These are phyloP conservation scores for Ophion ventricosus DNA, from an alignment of 2,888 invertebrate species.

Conservation along the genomic window DNA sequence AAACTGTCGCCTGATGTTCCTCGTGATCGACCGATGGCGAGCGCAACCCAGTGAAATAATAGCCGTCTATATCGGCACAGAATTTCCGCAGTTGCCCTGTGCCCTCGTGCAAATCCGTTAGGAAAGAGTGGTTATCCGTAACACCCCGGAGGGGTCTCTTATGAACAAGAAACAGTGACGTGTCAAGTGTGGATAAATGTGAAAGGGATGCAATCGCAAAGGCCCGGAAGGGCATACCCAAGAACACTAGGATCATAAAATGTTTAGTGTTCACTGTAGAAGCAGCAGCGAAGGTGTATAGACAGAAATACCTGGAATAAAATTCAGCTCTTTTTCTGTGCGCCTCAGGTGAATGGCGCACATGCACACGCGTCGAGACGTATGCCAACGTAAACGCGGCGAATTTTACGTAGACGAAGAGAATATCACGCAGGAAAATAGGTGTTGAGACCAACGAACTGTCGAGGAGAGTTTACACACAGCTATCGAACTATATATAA, in stretches of 20 bases:
- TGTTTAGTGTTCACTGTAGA: conserved; percentile 3
- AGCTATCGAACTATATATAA: conserved; percentile 27
- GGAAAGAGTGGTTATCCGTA: background rate
- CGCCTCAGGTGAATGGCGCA: background rate
- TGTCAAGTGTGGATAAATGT: background rate
- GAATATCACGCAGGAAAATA: background rate
- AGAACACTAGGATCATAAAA: background rate
- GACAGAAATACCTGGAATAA: conserved; percentile 12
- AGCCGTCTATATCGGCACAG: too few relatives aligned
- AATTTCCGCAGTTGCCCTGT: too few relatives aligned
- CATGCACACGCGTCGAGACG: background rate
- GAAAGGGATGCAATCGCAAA: background rate
- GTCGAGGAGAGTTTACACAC: conserved; percentile 36
- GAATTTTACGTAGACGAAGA: conserved; percentile 10
- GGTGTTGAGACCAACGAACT: conserved; percentile 10
- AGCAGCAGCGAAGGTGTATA: background rate
- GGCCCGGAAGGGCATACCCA: background rate
- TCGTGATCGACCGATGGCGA: too few relatives aligned
- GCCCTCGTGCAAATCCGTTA: background rate
- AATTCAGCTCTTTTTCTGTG: background rate
- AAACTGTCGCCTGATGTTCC: too few relatives aligned
- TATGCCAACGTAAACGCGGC: conserved; percentile 20
- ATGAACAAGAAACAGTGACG: background rate
- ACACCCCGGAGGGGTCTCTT: background rate
- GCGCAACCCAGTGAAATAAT: too few relatives aligned